phyloP scores from a whole-genome alignment of 2,888 invertebrate genomes.

The Dioctria linearis region DNA sequence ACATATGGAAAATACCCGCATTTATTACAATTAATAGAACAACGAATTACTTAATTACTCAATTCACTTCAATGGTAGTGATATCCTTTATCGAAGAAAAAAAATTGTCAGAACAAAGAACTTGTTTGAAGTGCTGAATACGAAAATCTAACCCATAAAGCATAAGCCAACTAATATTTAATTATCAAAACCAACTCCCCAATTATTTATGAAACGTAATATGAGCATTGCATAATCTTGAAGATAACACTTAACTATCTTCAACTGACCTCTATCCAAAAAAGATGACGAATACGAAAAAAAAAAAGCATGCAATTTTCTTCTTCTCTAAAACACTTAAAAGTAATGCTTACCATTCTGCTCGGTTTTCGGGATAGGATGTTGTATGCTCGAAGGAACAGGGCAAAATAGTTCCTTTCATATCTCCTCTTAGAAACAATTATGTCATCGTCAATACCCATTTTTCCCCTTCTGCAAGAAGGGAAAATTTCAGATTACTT shows the following conservation, averaged over 20 bases:
- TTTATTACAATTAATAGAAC: no score
- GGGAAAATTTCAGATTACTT: slow-evolving; percentile 41
- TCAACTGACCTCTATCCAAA: slow-evolving; percentile 10
- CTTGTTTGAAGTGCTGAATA: no score
- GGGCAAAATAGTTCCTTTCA: neutral
- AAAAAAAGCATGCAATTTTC: neutral
- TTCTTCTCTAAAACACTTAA: slow-evolving; percentile 8
- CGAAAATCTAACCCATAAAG: no score
- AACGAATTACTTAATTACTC: no score
- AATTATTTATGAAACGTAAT: slow-evolving; percentile 30
- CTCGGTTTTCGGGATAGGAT: no score
- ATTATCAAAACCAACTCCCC: neutral
- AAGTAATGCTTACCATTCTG: slow-evolving; percentile 19
- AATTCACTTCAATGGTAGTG: no score
- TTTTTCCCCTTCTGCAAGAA: slow-evolving; percentile 30
- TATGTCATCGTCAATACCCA: slow-evolving; percentile 40
- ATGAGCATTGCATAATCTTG: neutral
- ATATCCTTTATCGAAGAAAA: no score
- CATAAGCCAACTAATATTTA: no score
- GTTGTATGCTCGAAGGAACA: slow-evolving; percentile 10
- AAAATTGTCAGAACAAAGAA: no score
- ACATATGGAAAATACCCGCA: no score
- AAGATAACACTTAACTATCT: slow-evolving; percentile 11
- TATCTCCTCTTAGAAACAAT: slow-evolving; percentile 20
- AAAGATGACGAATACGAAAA: slow-evolving; percentile 31